Conservation (phyloP, 2,888 invertebrate genomes). For the Celastrina argiolus region DNA sequence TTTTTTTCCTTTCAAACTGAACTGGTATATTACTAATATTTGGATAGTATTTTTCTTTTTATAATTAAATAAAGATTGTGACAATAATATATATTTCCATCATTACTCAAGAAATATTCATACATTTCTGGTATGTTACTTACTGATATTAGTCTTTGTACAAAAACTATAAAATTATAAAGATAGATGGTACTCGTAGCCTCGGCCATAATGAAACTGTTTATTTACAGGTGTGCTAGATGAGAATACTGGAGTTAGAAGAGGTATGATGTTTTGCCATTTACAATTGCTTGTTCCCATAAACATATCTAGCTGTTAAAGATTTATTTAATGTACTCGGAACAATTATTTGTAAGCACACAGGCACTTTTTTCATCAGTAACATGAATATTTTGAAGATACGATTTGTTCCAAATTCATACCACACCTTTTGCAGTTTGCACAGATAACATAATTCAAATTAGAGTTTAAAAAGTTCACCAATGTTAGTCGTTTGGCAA, state of each 20-base stretch:
- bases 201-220: constrained; percentile 15
- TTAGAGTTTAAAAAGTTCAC: too few relatives aligned
- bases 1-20: too few relatives aligned
- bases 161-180: background rate
- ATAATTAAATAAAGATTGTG: too few relatives aligned
- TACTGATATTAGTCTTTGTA: too few relatives aligned
- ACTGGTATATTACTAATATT: too few relatives aligned
- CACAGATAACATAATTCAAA: background rate
- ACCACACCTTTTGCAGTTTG: background rate
- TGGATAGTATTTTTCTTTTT: too few relatives aligned
- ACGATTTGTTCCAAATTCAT: background rate
- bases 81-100: too few relatives aligned
- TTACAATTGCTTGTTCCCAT: constrained; percentile 14
- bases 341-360: background rate
- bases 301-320: background rate
- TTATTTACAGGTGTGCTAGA: constrained; percentile 53
- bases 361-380: background rate
- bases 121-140: too few relatives aligned
- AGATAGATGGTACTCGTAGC: background rate
- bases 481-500: too few relatives aligned
- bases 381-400: background rate
- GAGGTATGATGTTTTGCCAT: constrained; percentile 51
- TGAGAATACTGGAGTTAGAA: constrained; percentile 52
- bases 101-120: too few relatives aligned
- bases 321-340: background rate